These are phyloP conservation scores for Cyprinodon brontotheroides DNA, from an alignment of 2,113 vertebrate genomes.

Conservation along the genomic window DNA sequence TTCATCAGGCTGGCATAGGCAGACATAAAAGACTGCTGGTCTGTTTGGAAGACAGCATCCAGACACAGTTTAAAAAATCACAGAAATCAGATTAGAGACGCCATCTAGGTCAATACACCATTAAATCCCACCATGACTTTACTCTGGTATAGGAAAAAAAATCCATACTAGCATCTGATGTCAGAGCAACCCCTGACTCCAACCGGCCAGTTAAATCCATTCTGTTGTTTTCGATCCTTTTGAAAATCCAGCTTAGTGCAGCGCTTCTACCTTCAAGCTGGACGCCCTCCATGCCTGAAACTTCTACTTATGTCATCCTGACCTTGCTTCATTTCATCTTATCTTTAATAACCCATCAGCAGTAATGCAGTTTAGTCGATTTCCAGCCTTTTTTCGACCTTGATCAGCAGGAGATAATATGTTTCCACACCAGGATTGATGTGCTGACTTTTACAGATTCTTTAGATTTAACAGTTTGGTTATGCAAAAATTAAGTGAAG, in stretches of 20 bases:
- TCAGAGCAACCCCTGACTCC: not conserved
- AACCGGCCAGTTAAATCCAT: not conserved
- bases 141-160: not conserved
- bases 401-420: too few relatives aligned
- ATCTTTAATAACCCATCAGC: not conserved
- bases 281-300: not conserved
- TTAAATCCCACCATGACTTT: not conserved
- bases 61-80: not conserved
- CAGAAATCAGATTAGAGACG: not conserved
- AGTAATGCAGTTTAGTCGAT: not conserved
- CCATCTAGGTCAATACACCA: not conserved
- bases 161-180: not conserved
- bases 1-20: too few relatives aligned
- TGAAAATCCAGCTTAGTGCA: not conserved
- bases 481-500: too few relatives aligned
- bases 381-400: not conserved
- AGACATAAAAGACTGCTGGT: not conserved
- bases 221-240: not conserved
- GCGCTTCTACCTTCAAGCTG: not conserved
- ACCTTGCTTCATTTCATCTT: not conserved
- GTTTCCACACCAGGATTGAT: too few relatives aligned
- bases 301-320: not conserved
- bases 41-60: not conserved
- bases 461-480: too few relatives aligned
- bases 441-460: too few relatives aligned